Evolutionary conservation across 2,888 invertebrate species (phyloP), one percentile per base, ranked within the genome.

Genomic region (Tetramorium bicarinatum): DNA sequence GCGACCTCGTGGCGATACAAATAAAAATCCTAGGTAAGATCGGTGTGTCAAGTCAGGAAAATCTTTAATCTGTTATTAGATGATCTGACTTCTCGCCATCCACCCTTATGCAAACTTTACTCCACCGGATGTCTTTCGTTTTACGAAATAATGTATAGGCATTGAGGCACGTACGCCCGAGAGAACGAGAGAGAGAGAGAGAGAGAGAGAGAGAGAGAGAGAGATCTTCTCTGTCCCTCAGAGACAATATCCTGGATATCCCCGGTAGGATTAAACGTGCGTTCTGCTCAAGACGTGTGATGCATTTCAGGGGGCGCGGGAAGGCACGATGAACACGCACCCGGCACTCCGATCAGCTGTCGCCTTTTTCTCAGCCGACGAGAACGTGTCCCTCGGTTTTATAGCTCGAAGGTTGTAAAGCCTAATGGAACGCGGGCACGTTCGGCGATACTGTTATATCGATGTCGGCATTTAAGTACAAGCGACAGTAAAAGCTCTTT

Each of bases 311-410:
- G 41, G n/a, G 25, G 47, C 18, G 15, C 18, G 44, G 74, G 18
- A 6, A 29, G 2, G 49, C 21, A 25, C 9, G 9, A 38, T 38
- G 71, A 34, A 79, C 59, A 71, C 59, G 47, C 79, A 67, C 56
- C 44, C 69, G 56, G 34, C 69, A 69, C 69, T 69, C 59, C 18
- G 76, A 59, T 79, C 79, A 79, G 79, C 79, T 79, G 79, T 79
- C 79, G 79, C 25, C 59, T 59, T 59, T 49, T 79, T 61, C 59
- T 71, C 79, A 79, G 18, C 7, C 79, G 47, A 56, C 56, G 56
- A 13, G 18, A 34, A 76, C 34, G 47, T 79, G 61, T 59, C 25
- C 8, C 34, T 47, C 15, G 44, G 71, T 71, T 79, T 79, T 79
- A 79, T 25, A 47, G 59, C 79, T 61, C 34, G 38, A 47, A 49